Evolutionary conservation across 2,113 vertebrate genomes (phyloP), one percentile per base, ranked within the genome.

Genomic region (Neogobius melanostomus): DNA sequence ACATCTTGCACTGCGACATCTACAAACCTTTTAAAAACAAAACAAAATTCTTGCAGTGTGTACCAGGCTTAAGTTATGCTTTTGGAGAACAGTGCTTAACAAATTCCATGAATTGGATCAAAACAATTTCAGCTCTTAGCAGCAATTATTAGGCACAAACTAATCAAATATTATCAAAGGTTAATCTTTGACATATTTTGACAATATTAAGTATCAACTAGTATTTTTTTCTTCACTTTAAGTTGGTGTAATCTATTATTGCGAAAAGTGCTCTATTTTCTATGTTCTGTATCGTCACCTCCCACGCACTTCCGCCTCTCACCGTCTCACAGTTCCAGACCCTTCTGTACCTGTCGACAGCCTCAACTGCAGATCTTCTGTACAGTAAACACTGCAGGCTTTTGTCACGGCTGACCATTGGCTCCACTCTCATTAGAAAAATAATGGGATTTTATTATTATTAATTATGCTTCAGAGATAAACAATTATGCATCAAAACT

Each of bases 341-440:
- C 66, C 65, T 67, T 48, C 12, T 59, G 64, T 68, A 71, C 67
- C 59, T 60, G 56, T 64, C 62, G 60, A 69, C 50, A 63, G 21
- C 9, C 52, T 53, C n/a, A 66, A 68, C 63, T 6, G 53, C 8
- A 72, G 11, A 17, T 72, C 11, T 50, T 51, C 49, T 66, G 61
- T 66, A n/a, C 28, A 36, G 45, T 11, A 68, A 62, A 64, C 53
- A 15, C 28, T 63, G 48, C 45, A 51, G 47, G 15, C 4, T 48
- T 15, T 42, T 61, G 8, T 7, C 12, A 50, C 10, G n/a, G 21
- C 14, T 28, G 4, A 17, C 53, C 48, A 67, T 67, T 36, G 28
- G 28, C 28, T 36, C 28, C 28, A 2, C 28, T 36, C 4, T 36
- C 28, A 2, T 36, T 21, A 21, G 21, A 21, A 21, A 21, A 21